Percentiles rank a stretch among this genome's conserved stretches.
These are phyloP conservation scores for Dendroctonus ponderosae DNA, from an alignment of 1,140 invertebrate genomes.

Conservation along the genomic window DNA sequence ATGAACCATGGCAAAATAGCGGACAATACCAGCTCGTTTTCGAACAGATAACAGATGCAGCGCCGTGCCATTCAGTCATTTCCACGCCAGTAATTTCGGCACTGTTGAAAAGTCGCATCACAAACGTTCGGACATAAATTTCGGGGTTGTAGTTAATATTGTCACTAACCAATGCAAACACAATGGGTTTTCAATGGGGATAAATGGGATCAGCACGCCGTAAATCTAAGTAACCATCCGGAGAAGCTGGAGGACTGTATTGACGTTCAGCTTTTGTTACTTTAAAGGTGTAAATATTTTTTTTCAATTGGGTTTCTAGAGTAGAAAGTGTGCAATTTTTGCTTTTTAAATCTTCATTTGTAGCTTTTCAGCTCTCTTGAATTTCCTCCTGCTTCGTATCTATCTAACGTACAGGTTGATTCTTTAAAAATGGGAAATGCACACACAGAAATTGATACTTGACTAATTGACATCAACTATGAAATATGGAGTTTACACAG, in stretches of 20 bases:
- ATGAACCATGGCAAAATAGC: slow-evolving; percentile 15
- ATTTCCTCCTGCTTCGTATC: too few relatives aligned
- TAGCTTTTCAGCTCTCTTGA: too few relatives aligned
- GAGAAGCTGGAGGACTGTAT: slow-evolving; percentile 8
- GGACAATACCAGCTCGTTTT: slow-evolving; percentile 8
- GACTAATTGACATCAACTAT: too few relatives aligned
- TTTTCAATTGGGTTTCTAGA: too few relatives aligned
- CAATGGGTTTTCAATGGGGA: slow-evolving; percentile 27
- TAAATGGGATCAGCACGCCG: slow-evolving; percentile 18
- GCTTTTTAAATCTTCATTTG: too few relatives aligned
- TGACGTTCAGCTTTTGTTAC: slow-evolving; percentile 7
- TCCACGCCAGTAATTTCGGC: slow-evolving; percentile 21
- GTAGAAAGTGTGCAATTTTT: too few relatives aligned
- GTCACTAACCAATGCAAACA: slow-evolving; percentile 31
- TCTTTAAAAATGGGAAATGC: too few relatives aligned
- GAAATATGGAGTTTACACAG: too few relatives aligned
- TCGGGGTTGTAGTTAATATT: slow-evolving; percentile 16
- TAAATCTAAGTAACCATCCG: slow-evolving; percentile 11
- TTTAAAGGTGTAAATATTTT: neutral
- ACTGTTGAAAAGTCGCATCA: slow-evolving; percentile 8
- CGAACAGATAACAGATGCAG: slow-evolving; percentile 26
- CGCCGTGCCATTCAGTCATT: slow-evolving; percentile 14
- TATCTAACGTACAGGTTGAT: too few relatives aligned
- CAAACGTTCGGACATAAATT: slow-evolving; percentile 18
- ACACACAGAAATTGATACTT: too few relatives aligned